phyloP scores from a whole-genome alignment of 2,113 vertebrate species.

The Shinisaurus crocodilurus region DNA sequence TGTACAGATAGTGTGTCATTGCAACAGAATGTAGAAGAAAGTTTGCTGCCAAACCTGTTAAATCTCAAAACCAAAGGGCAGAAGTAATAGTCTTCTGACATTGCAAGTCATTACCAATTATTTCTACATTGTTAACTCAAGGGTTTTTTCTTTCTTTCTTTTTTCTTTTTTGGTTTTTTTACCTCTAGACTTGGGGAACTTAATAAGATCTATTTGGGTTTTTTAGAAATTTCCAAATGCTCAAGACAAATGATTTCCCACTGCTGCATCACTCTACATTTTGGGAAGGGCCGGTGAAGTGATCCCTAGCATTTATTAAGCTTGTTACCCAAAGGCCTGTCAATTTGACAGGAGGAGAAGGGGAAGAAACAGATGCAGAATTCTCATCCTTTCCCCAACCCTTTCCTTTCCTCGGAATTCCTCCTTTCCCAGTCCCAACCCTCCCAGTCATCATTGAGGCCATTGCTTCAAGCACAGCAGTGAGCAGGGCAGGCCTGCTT shows the following conservation, averaged over 20 bases:
- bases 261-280: neutral
- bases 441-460: neutral
- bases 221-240: neutral
- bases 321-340: neutral
- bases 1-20: neutral
- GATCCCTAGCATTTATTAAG: neutral
- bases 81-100: slow-evolving; percentile 33
- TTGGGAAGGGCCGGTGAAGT: neutral
- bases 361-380: neutral
- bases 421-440: neutral
- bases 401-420: neutral
- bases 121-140: slow-evolving; percentile 32
- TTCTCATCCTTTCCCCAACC: neutral
- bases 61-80: slow-evolving; percentile 18
- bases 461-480: neutral
- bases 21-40: neutral
- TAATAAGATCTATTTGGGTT: neutral
- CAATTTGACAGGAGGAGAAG: neutral
- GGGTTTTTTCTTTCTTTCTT: neutral
- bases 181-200: neutral
- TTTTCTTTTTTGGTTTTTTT: neutral
- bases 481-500: neutral
- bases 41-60: slow-evolving; percentile 2
- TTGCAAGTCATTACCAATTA: slow-evolving; percentile 29
- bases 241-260: neutral